These are phyloP conservation scores for Porites evermanni DNA, from an alignment of 92 coral and sea anemone genomes.

Conservation along the genomic window DNA sequence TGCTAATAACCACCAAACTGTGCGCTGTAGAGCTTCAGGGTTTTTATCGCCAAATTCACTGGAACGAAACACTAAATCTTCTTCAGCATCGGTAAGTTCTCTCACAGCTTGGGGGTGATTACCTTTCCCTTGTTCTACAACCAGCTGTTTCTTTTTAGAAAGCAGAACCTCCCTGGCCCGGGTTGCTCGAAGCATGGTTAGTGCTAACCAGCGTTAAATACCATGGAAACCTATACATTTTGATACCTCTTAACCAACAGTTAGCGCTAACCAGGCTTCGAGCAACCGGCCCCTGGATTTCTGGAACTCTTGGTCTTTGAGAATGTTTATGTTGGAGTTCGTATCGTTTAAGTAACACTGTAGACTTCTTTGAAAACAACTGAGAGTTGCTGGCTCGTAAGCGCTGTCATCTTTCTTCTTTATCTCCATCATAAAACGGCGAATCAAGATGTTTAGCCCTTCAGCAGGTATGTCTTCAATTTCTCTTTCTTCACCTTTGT, in stretches of 20 bases:
- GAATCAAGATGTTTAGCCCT: not conserved
- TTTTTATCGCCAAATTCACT: constrained; percentile 62
- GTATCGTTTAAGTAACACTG: constrained; percentile 49
- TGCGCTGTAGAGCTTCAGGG: constrained; percentile 64
- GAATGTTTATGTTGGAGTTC: constrained; percentile 24
- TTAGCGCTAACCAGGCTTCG: too few relatives aligned
- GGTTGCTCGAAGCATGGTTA: too few relatives aligned
- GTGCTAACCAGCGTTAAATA: too few relatives aligned
- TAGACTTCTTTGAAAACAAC: constrained; percentile 42
- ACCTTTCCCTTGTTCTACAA: constrained; percentile 25
- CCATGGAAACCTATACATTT: too few relatives aligned
- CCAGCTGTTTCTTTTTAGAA: constrained; percentile 35
- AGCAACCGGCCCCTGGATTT: not conserved
- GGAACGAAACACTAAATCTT: constrained; percentile 47
- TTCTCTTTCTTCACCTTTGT: not conserved
- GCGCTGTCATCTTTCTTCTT: constrained; percentile 47
- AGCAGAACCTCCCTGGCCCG: constrained; percentile 27
- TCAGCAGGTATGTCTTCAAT: not conserved
- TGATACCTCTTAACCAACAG: too few relatives aligned
- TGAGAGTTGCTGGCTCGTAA: constrained; percentile 39
- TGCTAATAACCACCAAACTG: constrained; percentile 66
- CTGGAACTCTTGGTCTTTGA: constrained; percentile 48
- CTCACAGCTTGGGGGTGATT: constrained; percentile 31
- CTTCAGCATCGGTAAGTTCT: constrained; percentile 46
- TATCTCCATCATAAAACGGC: constrained; percentile 18